Evolutionary conservation across 1,140 invertebrate species (phyloP), one percentile per base, ranked within the genome.

Genomic region (Copidosoma floridanum): DNA sequence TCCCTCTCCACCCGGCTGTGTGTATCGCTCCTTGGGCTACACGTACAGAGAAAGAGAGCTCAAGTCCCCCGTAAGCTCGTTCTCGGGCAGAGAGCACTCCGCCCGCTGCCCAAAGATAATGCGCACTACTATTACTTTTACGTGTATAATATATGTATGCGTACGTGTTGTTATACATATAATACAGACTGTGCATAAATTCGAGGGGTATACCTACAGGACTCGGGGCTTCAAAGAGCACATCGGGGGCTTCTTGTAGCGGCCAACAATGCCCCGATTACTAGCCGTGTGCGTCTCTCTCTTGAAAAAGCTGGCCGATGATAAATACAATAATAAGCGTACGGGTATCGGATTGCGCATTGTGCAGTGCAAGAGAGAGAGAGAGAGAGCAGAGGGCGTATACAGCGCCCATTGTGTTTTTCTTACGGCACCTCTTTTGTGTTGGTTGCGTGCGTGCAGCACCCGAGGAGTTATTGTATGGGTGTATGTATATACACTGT

Each of bases 231-330:
- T n/a, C 26, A 14, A 20, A 5, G 24, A 16, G 20, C 23, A 18
- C 46, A 57, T 57, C 32, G 27, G 50, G 46, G 37, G 44, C 32
- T 35, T 57, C 55, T 50, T 37, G 29, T n/a, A 46, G 21, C 21
- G 10, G 16, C 8, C 44, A 50, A 57, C 55, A 57, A 57, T 57
- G 46, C 23, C 46, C 2, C 37, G 55, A 40, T 57, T 57, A 57
- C 44, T 14, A 23, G 23, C 35, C 35, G 35, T 41, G 16, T 18
- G 8, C 38, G 7, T 12, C 37, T 2, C 38, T 41, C 4, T n/a
- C 38, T 16, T 18, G 12, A 41, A 2, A 41, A 16, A 18, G 26
- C 2, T 2, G 3, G 40, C 10, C 18, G 6, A 11, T 11, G 20
- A 43, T 43, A 24, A 38, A 7, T 37, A 29, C 38, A 57, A 57